Base-by-base conservation (phyloP, 2,113 vertebrate species). In the Laticauda colubrina region DNA sequence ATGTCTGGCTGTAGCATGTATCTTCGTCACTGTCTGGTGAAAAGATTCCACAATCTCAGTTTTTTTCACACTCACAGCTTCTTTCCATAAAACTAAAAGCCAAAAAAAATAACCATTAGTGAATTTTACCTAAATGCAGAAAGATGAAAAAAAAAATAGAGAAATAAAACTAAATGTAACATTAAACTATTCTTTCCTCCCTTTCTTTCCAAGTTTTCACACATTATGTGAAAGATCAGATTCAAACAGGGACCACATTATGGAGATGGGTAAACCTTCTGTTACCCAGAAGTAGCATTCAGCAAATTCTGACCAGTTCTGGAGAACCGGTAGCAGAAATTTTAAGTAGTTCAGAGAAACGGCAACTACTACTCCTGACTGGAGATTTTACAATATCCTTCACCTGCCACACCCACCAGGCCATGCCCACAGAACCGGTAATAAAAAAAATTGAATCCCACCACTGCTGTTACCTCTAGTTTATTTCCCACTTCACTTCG, bases 1-100 rank as follows among this genome's bases (percentile, higher is more conserved):
- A 61, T 95, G 91, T 95, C 94, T 97, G 95, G 95, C 95, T 86
- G 43, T 89, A 89, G 95, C 91, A 94, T 89, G 96, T 93, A 94
- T 93, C 53, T 90, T 85, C 94, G 2, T 69, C 64, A 34, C 93
- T 88, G 85, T 96, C 93, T 91, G 92, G 85, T 95, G 94, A 95
- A 61, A 26, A 92, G 94, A 94, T 95, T 95, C 95, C 96, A 96
- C 96, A 95, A 90, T 86, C 29, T 93, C 95, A 95, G 90, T 56
- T 96, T 61, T 93, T 93, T 93, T 91, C 89, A 94, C 93, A 64
- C 14, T 87, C 89, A 69, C 92, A 96, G 96, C 94, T 96, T 95
- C 95, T 95, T 96, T 93, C 93, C 93, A 90, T 92, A 94, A 85
- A 85, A 86, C 91, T 29, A n/a, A 95, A 96, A 94, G 59, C 89